Conservation (phyloP, 1,140 invertebrate species). For the Streblospio benedicti region DNA sequence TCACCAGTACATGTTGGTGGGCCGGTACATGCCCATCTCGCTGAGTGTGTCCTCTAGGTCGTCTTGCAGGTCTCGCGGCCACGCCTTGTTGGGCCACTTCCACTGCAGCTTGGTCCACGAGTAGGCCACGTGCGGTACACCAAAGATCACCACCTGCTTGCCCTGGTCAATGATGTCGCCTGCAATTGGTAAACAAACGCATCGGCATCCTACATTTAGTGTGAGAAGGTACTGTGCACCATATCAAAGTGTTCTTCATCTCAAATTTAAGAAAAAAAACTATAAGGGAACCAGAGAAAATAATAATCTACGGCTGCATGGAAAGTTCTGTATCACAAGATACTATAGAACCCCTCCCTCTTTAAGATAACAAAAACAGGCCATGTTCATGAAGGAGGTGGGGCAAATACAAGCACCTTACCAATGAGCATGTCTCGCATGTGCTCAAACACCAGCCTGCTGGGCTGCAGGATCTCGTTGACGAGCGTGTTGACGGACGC, state of each 20-base stretch:
- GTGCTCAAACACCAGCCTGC: neutral
- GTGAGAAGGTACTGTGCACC: no score
- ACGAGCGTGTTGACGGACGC: neutral
- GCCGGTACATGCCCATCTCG: neutral
- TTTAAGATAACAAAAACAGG: neutral
- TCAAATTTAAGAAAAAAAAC: no score
- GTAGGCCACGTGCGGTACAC: slow-evolving; percentile 1
- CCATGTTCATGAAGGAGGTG: neutral
- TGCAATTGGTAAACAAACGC: no score
- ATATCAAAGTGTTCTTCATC: no score
- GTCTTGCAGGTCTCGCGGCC: neutral
- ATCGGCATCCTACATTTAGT: no score
- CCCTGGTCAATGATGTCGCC: slow-evolving; percentile 10
- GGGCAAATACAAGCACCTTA: no score
- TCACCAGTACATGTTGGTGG: no score
- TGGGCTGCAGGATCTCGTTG: neutral
- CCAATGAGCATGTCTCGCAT: slow-evolving; percentile 7
- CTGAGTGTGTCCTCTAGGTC: neutral
- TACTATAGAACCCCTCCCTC: no score
- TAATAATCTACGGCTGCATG: no score
- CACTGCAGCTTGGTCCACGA: neutral
- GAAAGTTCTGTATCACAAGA: no score
- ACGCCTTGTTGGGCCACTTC: slow-evolving; percentile 7
- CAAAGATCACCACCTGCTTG: slow-evolving; percentile 2
- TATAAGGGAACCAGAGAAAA: no score